These are phyloP conservation scores for Sphenodon punctatus DNA, from an alignment of 2,797 vertebrate genomes.

Conservation along the genomic window DNA sequence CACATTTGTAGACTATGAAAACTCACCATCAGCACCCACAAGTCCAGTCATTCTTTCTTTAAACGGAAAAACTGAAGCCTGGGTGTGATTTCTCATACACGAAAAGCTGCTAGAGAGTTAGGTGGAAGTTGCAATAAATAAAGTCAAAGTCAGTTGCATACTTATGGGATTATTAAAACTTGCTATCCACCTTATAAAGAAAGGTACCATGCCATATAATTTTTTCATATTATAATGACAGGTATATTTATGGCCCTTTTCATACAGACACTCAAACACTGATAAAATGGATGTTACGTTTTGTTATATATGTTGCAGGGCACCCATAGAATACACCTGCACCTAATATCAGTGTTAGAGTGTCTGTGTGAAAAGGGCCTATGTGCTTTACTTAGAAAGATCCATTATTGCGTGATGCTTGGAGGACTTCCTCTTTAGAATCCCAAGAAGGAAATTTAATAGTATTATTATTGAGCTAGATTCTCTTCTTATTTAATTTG, in stretches of 20 bases:
- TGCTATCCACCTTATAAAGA: neutral
- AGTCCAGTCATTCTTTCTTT: conserved; percentile 34
- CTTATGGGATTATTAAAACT: neutral
- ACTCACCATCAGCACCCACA: conserved; percentile 32
- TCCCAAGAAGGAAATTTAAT: neutral
- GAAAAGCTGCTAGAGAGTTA: neutral
- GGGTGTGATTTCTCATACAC: neutral
- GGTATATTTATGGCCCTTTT: no score
- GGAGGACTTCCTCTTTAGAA: neutral
- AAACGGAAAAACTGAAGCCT: conserved; percentile 10
- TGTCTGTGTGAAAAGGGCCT: no score
- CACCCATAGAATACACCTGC: no score
- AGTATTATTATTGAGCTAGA: neutral
- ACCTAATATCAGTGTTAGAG: no score
- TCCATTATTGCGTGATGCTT: neutral
- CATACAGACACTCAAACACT: no score
- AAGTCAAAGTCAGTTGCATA: neutral
- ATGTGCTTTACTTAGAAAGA: neutral
- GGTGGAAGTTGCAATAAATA: conserved; percentile 9
- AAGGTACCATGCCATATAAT: neutral
- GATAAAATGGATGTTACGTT: no score
- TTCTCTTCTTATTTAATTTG: neutral
- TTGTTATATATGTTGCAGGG: no score
- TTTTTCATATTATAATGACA: conserved; percentile 5
- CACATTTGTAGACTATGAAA: conserved; percentile 47